A percentile compares a stretch with the other conserved stretches of the same genome.
phyloP scores from a whole-genome alignment of 2,888 invertebrate genomes.

The Heliconius cydno region DNA sequence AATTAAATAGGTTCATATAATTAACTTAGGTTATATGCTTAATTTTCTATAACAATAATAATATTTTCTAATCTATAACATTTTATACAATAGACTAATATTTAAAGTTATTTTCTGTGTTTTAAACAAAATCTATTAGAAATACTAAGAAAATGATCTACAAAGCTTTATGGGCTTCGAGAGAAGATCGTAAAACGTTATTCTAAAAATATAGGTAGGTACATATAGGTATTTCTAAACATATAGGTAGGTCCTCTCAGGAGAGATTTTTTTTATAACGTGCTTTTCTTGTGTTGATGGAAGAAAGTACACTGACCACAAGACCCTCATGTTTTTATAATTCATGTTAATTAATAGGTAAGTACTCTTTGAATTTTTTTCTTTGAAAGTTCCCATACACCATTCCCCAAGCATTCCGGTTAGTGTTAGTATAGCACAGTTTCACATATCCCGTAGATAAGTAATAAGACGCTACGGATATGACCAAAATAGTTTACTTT shows the following conservation, averaged over 20 bases:
- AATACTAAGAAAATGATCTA: not conserved
- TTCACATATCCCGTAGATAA: not conserved
- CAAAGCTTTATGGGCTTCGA: not conserved
- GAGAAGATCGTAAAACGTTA: too few species aligned
- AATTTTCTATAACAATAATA: too few species aligned
- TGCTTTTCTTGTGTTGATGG: not conserved
- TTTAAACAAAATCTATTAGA: not conserved
- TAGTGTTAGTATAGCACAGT: not conserved
- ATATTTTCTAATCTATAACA: too few species aligned
- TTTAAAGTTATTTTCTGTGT: not conserved
- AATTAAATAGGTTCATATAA: too few species aligned
- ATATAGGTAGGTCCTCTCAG: too few species aligned
- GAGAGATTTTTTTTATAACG: not conserved
- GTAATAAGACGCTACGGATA: slow-evolving; percentile 11
- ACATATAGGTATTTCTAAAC: too few species aligned
- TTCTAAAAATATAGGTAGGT: too few species aligned
- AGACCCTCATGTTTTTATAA: too few species aligned
- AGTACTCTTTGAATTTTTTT: not conserved
- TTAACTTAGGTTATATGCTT: too few species aligned
- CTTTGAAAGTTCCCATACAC: not conserved
- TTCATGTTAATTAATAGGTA: too few species aligned
- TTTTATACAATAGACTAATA: not conserved
- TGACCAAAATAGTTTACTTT: slow-evolving; percentile 41
- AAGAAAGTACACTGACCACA: not conserved
- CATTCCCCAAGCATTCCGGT: not conserved